phyloP scores from a whole-genome alignment of 1,140 invertebrate genomes.

The Medauroidea extradentata region DNA sequence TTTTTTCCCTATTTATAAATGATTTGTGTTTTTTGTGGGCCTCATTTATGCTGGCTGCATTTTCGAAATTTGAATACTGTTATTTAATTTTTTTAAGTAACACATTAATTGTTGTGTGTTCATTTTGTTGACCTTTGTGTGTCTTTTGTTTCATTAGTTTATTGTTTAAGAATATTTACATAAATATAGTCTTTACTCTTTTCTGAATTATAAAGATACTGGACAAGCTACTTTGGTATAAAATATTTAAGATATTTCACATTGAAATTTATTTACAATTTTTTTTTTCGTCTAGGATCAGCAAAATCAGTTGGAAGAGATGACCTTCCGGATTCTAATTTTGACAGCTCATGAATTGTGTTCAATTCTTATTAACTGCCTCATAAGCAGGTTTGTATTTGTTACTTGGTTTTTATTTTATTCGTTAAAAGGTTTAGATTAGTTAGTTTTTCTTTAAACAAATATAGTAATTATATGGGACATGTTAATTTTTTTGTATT shows the following conservation, averaged over 20 bases:
- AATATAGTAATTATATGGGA: too few relatives aligned
- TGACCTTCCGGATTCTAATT: conserved; percentile 76
- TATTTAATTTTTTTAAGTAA: background rate
- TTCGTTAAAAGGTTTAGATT: too few relatives aligned
- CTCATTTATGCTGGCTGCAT: too few relatives aligned
- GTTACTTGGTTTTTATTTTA: too few relatives aligned
- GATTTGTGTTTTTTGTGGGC: too few relatives aligned
- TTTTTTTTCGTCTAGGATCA: conserved; percentile 47
- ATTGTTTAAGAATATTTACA: background rate
- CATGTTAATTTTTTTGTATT: too few relatives aligned
- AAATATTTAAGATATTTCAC: too few relatives aligned
- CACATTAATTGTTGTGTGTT: background rate
- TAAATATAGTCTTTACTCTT: background rate
- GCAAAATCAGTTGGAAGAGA: conserved; percentile 54
- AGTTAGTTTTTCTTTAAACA: too few relatives aligned
- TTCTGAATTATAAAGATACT: background rate
- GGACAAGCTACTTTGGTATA: background rate
- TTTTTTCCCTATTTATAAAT: too few relatives aligned
- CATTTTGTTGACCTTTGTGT: background rate
- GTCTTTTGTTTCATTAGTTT: background rate
- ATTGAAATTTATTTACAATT: too few relatives aligned
- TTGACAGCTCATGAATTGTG: conserved; percentile 79
- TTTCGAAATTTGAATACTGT: too few relatives aligned
- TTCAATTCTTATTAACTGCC: conserved; percentile 63
- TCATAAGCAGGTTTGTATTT: conserved; percentile 59